phyloP scores from a whole-genome alignment of 2,888 invertebrate species.

The Anagyrus pseudococci region DNA sequence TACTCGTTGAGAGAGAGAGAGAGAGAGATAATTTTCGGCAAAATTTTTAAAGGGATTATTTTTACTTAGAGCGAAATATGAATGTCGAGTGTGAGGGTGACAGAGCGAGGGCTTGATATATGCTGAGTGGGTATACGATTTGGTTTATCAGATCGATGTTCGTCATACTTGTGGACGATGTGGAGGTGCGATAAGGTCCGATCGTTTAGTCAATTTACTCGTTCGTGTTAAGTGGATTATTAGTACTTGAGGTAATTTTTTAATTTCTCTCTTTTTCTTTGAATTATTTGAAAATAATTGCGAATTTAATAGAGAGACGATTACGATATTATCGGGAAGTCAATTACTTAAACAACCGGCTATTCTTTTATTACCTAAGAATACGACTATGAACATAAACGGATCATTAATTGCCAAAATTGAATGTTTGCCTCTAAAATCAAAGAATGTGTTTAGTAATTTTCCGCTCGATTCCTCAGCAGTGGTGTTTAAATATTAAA shows the following conservation, averaged over 20 bases:
- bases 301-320: no score
- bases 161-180: conserved; percentile 13
- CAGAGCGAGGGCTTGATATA: background rate
- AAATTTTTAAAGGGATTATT: background rate
- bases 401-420: no score
- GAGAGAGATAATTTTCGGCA: background rate
- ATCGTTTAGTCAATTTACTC: conserved; percentile 22
- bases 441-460: no score
- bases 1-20: background rate
- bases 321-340: no score
- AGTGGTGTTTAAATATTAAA: conserved; percentile 11
- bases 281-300: no score
- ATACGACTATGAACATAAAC: no score
- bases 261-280: background rate
- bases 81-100: no score
- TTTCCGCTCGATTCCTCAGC: conserved; percentile 15
- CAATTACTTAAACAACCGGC: no score
- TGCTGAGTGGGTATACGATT: conserved; percentile 14
- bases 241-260: conserved; percentile 27
- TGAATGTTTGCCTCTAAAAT: no score
- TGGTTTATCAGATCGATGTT: conserved; percentile 19
- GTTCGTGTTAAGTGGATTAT: conserved; percentile 28
- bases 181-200: conserved; percentile 16
- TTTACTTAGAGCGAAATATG: no score
- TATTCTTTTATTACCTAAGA: no score